phyloP scores from a whole-genome alignment of 2,888 invertebrate species.

The Empis livida region DNA sequence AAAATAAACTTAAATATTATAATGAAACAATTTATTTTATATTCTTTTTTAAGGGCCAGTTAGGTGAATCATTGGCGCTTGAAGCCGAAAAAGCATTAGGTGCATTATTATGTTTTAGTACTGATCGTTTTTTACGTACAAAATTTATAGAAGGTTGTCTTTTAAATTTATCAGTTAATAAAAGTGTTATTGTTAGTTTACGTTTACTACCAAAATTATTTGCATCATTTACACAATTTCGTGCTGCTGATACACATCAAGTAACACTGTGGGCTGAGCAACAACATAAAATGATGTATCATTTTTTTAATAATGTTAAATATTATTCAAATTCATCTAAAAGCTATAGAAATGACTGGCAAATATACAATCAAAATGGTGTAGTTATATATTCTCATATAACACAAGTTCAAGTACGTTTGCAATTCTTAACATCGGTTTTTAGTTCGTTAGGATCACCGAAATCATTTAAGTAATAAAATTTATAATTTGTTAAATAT shows the following conservation, averaged over 20 bases:
- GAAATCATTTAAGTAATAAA: slow-evolving; percentile 62
- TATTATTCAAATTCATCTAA: slow-evolving; percentile 47
- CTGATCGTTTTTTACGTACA: slow-evolving; percentile 77
- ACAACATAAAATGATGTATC: slow-evolving; percentile 83
- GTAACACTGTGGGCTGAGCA: slow-evolving; percentile 87
- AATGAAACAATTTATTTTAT: not conserved
- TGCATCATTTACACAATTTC: slow-evolving; percentile 80
- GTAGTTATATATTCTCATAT: slow-evolving; percentile 54
- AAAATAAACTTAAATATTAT: too few species aligned
- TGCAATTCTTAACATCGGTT: slow-evolving; percentile 85
- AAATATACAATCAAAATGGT: slow-evolving; percentile 25
- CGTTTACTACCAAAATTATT: slow-evolving; percentile 79
- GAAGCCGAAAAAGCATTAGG: slow-evolving; percentile 90
- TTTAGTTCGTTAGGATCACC: slow-evolving; percentile 85
- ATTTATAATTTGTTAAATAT: not conserved
- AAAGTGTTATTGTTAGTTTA: slow-evolving; percentile 81
- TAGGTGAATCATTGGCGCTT: slow-evolving; percentile 81
- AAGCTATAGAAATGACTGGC: slow-evolving; percentile 15
- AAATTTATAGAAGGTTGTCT: slow-evolving; percentile 93
- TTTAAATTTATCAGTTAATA: slow-evolving; percentile 75
- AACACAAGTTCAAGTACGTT: slow-evolving; percentile 79
- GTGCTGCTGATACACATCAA: slow-evolving; percentile 75
- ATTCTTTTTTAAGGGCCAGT: slow-evolving; percentile 45
- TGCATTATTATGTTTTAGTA: slow-evolving; percentile 78
- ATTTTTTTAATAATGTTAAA: slow-evolving; percentile 79